Base-by-base conservation (phyloP, 1,140 invertebrate species). In the Ips nitidus region DNA sequence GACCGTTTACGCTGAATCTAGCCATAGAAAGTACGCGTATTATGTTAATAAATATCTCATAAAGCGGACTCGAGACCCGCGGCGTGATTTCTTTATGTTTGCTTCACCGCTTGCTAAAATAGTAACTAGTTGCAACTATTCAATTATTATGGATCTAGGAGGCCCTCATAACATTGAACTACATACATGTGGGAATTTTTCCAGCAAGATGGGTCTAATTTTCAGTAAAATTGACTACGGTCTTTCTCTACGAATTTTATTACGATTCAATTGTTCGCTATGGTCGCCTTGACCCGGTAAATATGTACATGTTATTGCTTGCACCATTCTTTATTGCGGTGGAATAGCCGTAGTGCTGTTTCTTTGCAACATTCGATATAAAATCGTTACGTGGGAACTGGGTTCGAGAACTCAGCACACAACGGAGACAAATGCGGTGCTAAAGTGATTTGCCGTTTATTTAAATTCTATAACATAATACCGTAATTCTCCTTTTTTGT, bases 41-140 rank as follows among this genome's bases (percentile, higher is more conserved):
- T 68, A 68, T 68, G 66, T 68, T 68, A 68, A 68, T 68, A 68
- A 68, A 68, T 68, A 68, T 68, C 66, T 50, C 52, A 68, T 60
- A 68, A 22, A 60, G 43, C 66, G 66, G 66, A 68, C 56, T 66
- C 52, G 40, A 7, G 43, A 65, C 62, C 41, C 50, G 66, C 56
- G 53, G 53, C 60, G 66, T 45, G 56, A 68, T 68, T 68, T 66
- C 64, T 68, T 68, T 68, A 68, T 53, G 57, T 58, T 60, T 47
- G 57, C 66, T 60, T 68, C 66, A 68, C 57, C 56, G 66, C 56
- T 68, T 57, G 56, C 66, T 68, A 68, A 68, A 60, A 68, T 68
- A 68, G 57, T 68, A 22, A 22, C 22, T 22, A 68, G 66, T 68
- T 65, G 56, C 52, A 68, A 68, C 56, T 58, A 68, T 58, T 68